Evolutionary conservation across 2,113 vertebrate genomes (phyloP).

Genomic region (Ophthalmolycus amberensis): DNA sequence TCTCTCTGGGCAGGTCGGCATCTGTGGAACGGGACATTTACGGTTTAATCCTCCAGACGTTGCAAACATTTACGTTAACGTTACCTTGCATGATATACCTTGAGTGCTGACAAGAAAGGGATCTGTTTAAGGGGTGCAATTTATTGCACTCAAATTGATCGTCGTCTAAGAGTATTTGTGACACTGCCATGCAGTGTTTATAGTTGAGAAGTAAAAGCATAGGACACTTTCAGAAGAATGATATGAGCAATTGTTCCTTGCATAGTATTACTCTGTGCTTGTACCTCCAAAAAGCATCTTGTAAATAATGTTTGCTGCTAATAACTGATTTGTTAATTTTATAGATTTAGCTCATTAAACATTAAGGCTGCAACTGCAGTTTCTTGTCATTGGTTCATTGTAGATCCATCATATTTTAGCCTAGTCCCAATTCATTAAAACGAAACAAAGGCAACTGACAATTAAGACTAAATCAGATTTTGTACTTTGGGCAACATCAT

Average conservation of each 20-base stretch:
- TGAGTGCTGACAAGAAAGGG: slow-evolving; percentile 9
- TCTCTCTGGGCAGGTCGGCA: not conserved
- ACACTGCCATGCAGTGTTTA: not conserved
- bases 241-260: not conserved
- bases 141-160: not conserved
- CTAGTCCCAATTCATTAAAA: not conserved
- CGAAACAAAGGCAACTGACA: not conserved
- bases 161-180: not conserved
- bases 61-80: slow-evolving; percentile 13
- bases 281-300: not conserved
- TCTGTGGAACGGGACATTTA: not conserved
- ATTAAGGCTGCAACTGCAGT: not conserved
- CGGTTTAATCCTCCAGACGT: slow-evolving; percentile 11
- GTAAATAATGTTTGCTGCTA: not conserved
- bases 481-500: not conserved
- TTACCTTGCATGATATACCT: slow-evolving; percentile 9
- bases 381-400: not conserved
- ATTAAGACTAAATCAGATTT: not conserved
- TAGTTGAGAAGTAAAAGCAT: not conserved
- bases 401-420: not conserved
- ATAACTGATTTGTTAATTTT: not conserved
- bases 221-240: not conserved
- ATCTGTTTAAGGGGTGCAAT: not conserved
- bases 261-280: not conserved
- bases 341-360: not conserved